Evolutionary conservation across 2,113 vertebrate genomes (phyloP).

Genomic region (Notothenia rossii): DNA sequence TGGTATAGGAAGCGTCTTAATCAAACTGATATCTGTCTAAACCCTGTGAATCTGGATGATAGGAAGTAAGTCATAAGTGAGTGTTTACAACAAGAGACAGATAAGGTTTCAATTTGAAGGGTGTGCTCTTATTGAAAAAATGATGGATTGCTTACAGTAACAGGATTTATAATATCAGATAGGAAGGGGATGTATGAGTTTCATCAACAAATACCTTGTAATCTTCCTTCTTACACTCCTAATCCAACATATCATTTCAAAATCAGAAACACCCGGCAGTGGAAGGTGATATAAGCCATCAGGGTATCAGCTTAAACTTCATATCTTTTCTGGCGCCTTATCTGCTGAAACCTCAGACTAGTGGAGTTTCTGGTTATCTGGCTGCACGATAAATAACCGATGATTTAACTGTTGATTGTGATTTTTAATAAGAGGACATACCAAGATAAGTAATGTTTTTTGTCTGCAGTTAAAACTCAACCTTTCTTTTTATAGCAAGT

Average conservation of each 20-base stretch:
- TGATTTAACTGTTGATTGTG: slow-evolving; percentile 9
- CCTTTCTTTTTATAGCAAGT: background rate
- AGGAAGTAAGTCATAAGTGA: slow-evolving; percentile 57
- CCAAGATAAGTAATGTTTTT: background rate
- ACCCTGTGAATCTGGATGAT: slow-evolving; percentile 33
- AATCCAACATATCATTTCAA: slow-evolving; percentile 36
- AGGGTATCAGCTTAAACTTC: slow-evolving; percentile 18
- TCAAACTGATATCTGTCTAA: background rate
- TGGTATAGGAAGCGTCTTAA: background rate
- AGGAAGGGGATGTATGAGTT: background rate
- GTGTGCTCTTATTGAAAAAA: slow-evolving; percentile 45
- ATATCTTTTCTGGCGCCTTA: slow-evolving; percentile 33
- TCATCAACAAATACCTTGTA: slow-evolving; percentile 41
- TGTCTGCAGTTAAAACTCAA: background rate
- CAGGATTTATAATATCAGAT: slow-evolving; percentile 37
- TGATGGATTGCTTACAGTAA: slow-evolving; percentile 44
- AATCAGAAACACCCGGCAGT: slow-evolving; percentile 48
- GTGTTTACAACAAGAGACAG: slow-evolving; percentile 17
- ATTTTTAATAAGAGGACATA: background rate
- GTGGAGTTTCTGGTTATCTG: background rate
- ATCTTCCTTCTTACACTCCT: slow-evolving; percentile 30
- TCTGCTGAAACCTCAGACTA: background rate
- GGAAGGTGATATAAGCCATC: slow-evolving; percentile 54
- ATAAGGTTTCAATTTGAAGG: slow-evolving; percentile 60
- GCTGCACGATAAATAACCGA: background rate